phyloP scores from a whole-genome alignment of 2,888 invertebrate species.

The Pyrochroa serraticornis region DNA sequence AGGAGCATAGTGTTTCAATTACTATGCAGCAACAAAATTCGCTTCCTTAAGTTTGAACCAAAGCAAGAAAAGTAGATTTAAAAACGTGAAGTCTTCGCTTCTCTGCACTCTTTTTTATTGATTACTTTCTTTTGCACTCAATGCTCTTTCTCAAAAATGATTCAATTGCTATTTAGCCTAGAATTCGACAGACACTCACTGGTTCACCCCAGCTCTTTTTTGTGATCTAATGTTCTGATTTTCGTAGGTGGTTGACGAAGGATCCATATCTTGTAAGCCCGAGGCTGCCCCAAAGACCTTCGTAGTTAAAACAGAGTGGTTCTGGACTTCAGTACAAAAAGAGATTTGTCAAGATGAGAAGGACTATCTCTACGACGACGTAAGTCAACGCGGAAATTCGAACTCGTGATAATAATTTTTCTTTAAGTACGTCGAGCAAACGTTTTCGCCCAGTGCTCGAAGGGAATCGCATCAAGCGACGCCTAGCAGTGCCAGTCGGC shows the following conservation, averaged over 20 bases:
- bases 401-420: conserved; percentile 40
- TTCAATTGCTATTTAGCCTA: not conserved
- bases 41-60: too few relatives aligned
- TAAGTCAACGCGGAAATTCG: conserved; percentile 60
- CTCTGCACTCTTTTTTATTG: too few relatives aligned
- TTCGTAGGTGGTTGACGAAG: conserved; percentile 83
- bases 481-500: conserved; percentile 62
- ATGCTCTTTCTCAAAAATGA: too few relatives aligned
- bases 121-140: too few relatives aligned
- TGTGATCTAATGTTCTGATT: conserved; percentile 21
- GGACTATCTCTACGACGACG: conserved; percentile 86
- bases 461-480: conserved; percentile 63
- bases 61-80: too few relatives aligned
- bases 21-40: too few relatives aligned
- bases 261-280: conserved; percentile 71
- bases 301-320: conserved; percentile 93
- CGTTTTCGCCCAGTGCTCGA: conserved; percentile 60
- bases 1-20: too few relatives aligned
- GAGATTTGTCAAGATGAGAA: conserved; percentile 91
- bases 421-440: conserved; percentile 61
- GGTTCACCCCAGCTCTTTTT: conserved; percentile 22
- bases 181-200: not conserved
- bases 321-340: conserved; percentile 97
- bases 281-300: conserved; percentile 68
- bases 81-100: too few relatives aligned